phyloP scores from a whole-genome alignment of 2,888 invertebrate genomes.

The Cheilosia vulpina region DNA sequence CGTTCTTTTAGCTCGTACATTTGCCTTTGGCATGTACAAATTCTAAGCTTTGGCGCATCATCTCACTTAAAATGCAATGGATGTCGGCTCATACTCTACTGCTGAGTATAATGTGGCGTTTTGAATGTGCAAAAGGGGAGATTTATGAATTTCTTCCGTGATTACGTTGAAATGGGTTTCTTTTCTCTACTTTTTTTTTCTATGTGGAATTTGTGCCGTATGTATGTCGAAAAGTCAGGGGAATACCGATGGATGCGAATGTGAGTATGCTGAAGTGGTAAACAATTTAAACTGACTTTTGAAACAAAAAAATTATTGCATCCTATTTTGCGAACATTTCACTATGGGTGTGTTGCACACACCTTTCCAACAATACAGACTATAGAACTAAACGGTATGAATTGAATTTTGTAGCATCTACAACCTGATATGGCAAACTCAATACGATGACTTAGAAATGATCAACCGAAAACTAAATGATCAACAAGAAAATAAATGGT shows the following conservation, averaged over 20 bases:
- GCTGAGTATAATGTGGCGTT: constrained; percentile 25
- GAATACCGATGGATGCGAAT: not conserved
- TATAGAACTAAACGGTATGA: too few relatives aligned
- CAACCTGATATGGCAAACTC: too few relatives aligned
- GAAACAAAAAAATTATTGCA: constrained; percentile 1
- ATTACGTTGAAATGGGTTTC: constrained; percentile 36
- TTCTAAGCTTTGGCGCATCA: constrained; percentile 53
- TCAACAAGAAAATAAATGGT: too few relatives aligned
- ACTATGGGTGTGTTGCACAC: not conserved
- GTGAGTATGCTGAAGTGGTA: constrained; percentile 2
- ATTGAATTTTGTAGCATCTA: too few relatives aligned
- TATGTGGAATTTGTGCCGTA: constrained; percentile 1
- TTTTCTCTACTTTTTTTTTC: not conserved
- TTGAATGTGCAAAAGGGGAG: not conserved
- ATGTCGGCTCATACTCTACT: constrained; percentile 15
- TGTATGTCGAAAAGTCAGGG: constrained; percentile 16
- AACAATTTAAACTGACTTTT: constrained; percentile 12
- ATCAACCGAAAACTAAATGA: too few relatives aligned
- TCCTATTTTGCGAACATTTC: not conserved
- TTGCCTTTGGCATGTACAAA: constrained; percentile 16
- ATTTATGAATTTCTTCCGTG: constrained; percentile 55
- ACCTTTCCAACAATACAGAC: too few relatives aligned
- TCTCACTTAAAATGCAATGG: constrained; percentile 55
- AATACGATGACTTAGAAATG: too few relatives aligned
- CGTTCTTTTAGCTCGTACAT: constrained; percentile 8